Conservation (phyloP, 2,888 invertebrate species). For the Tachina fera region DNA sequence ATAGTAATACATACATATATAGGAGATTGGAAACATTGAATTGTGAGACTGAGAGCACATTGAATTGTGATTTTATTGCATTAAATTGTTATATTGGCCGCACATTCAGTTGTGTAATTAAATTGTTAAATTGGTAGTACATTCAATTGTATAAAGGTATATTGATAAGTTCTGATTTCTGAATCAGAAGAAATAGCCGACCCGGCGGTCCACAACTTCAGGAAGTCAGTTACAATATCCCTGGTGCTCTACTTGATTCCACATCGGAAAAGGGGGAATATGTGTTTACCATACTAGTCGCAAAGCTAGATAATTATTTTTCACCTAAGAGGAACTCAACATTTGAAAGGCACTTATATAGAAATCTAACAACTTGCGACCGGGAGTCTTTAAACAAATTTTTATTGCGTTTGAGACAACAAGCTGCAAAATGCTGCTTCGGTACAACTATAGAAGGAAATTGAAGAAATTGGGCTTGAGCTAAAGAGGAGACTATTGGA, state of each 20-base stretch:
- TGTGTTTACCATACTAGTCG: too few species aligned
- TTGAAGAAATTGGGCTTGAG: slow-evolving; percentile 55
- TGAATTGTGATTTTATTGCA: slow-evolving; percentile 18
- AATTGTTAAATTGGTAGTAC: too few species aligned
- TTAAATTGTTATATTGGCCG: slow-evolving; percentile 22
- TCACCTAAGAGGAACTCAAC: neutral
- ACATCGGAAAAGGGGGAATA: too few species aligned
- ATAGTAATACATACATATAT: too few species aligned
- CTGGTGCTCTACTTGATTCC: too few species aligned
- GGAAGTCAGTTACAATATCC: too few species aligned
- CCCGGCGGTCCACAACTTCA: too few species aligned
- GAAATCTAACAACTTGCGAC: slow-evolving; percentile 34
- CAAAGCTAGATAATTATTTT: too few species aligned
- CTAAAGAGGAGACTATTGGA: slow-evolving; percentile 60
- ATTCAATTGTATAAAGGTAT: neutral
- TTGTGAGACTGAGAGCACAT: slow-evolving; percentile 3
- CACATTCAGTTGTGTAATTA: slow-evolving; percentile 17
- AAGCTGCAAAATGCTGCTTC: slow-evolving; percentile 34
- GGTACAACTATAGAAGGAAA: slow-evolving; percentile 20
- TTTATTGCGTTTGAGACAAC: slow-evolving; percentile 33
- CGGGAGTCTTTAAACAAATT: slow-evolving; percentile 43
- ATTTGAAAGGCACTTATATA: slow-evolving; percentile 76
- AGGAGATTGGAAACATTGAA: neutral
- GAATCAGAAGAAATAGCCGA: too few species aligned
- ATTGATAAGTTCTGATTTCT: too few species aligned